These are phyloP conservation scores for Sorex maritimensis DNA, from an alignment of 2,797 vertebrate species.

Conservation along the genomic window DNA sequence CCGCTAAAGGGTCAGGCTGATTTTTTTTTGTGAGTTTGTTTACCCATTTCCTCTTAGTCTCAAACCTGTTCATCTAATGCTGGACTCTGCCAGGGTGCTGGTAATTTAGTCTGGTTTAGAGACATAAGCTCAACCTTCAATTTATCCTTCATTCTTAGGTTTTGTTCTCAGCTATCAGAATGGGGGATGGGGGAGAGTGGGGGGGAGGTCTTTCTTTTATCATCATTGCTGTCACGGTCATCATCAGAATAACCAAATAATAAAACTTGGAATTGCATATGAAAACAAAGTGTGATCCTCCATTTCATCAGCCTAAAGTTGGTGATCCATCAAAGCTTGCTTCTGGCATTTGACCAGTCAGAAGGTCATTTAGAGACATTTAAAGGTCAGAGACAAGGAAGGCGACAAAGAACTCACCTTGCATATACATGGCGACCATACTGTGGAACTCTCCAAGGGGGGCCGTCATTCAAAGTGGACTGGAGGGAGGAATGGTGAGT, in stretches of 20 bases:
- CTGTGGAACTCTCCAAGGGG: conserved; percentile 51
- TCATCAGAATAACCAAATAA: conserved; percentile 9
- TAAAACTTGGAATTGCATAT: neutral
- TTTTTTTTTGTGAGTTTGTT: neutral
- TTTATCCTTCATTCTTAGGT: neutral
- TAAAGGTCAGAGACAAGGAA: conserved; percentile 33
- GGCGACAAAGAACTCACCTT: conserved; percentile 47
- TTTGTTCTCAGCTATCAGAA: neutral
- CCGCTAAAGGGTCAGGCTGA: conserved; percentile 23
- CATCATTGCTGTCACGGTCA: too few species aligned
- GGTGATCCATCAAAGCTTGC: neutral
- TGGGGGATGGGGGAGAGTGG: neutral
- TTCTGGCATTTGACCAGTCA: conserved; percentile 17
- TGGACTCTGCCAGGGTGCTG: neutral
- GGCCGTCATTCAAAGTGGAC: neutral
- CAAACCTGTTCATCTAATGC: neutral
- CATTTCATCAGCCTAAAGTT: neutral
- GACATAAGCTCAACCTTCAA: neutral
- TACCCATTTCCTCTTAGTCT: neutral
- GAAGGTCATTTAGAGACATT: neutral
- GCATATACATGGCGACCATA: conserved; percentile 28
- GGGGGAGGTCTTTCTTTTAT: neutral
- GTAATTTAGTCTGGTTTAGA: conserved; percentile 30
- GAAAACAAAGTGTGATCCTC: neutral
- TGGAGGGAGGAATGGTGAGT: neutral